phyloP scores from a whole-genome alignment of 1,140 invertebrate genomes.

The Papilio xuthus region DNA sequence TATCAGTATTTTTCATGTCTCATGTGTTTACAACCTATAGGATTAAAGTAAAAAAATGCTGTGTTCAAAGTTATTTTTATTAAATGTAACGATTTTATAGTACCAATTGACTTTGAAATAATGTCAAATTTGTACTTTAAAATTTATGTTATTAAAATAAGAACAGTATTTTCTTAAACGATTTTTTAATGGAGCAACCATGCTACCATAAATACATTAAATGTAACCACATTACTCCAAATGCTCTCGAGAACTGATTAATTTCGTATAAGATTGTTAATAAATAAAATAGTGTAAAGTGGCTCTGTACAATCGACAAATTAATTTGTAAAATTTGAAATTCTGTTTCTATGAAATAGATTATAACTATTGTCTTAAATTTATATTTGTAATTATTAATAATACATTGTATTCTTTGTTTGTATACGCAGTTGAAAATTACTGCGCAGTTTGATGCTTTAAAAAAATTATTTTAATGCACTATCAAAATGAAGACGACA shows the following conservation, averaged over 20 bases:
- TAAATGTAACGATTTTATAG: background rate
- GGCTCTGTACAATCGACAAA: conserved; percentile 1
- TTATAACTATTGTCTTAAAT: conserved; percentile 1
- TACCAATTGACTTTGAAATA: background rate
- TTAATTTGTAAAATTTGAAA: conserved; percentile 2
- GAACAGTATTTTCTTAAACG: background rate
- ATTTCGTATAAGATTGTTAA: background rate
- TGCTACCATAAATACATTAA: background rate
- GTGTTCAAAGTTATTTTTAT: background rate
- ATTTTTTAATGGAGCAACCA: background rate
- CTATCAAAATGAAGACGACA: conserved; percentile 26
- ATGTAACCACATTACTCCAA: background rate
- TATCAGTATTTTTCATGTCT: background rate
- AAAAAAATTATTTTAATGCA: conserved; percentile 29
- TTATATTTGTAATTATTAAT: background rate
- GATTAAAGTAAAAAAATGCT: too few species aligned
- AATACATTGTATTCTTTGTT: conserved; percentile 15
- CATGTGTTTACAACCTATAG: background rate
- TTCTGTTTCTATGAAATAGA: conserved; percentile 20
- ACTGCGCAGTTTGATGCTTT: conserved; percentile 15
- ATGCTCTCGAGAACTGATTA: background rate
- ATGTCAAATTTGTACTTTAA: background rate
- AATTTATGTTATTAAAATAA: background rate
- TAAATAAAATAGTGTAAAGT: background rate
- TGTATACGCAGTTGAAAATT: background rate